Conservation (phyloP, 1,140 invertebrate species). For the Drosophila bocki region DNA sequence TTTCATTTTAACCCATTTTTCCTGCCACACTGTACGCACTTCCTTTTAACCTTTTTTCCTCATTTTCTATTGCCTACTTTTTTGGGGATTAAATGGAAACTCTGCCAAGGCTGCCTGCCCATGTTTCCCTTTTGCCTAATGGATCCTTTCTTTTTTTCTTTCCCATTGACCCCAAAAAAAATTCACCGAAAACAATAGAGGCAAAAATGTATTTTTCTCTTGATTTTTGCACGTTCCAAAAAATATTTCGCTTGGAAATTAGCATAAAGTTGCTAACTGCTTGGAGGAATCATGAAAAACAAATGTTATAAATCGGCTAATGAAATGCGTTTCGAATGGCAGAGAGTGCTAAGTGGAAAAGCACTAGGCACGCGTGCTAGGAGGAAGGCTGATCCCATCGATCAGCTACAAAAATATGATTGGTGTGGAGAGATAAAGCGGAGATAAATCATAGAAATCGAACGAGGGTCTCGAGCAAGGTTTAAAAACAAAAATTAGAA, state of each 20-base stretch:
- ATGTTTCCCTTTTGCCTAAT: background rate
- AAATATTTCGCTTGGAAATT: conserved; percentile 40
- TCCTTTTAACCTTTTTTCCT: background rate
- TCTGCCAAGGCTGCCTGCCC: conserved; percentile 10
- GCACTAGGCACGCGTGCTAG: conserved; percentile 11
- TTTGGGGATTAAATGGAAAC: conserved; percentile 9
- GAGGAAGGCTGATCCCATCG: conserved; percentile 2
- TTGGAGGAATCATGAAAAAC: conserved; percentile 19
- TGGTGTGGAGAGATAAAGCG: background rate
- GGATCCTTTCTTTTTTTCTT: conserved; percentile 10
- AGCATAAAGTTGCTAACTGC: conserved; percentile 32
- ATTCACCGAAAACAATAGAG: conserved; percentile 2
- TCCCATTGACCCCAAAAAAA: conserved; percentile 23
- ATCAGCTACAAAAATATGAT: conserved; percentile 5
- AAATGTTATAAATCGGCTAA: conserved; percentile 32
- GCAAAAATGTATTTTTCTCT: conserved; percentile 10
- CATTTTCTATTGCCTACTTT: conserved; percentile 34
- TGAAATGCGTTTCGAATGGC: conserved; percentile 23
- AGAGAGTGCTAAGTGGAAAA: conserved; percentile 44
- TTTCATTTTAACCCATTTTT: background rate
- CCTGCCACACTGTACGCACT: background rate
- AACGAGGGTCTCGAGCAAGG: background rate
- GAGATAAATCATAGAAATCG: background rate
- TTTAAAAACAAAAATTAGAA: background rate
- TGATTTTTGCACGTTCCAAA: conserved; percentile 11